Base-by-base conservation (phyloP, 1,140 invertebrate species). In the Leptinotarsa texana region DNA sequence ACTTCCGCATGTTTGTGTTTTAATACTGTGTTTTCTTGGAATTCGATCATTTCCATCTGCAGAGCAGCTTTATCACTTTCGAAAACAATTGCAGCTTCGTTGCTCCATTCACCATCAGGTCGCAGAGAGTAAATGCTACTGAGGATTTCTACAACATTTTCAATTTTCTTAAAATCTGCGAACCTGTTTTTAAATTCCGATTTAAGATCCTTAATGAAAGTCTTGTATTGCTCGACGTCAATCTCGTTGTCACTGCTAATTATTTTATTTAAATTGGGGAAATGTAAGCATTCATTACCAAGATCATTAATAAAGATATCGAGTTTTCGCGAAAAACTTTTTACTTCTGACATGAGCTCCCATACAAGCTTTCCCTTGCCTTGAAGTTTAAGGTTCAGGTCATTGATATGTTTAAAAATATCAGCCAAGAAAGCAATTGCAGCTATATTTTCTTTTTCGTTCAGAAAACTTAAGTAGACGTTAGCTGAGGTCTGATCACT, bases 211-310 rank as follows among this genome's bases (percentile, higher is more conserved):
- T 4, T 62, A 62, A 62, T 62, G 13, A 62, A 62, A 4, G 13
- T 62, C 57, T 62, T 62, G 57, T 61, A 61, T 61, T 61, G 57
- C 15, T 18, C 57, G 57, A 61, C 57, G 57, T 27, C 24, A 27
- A 27, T 27, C 24, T 27, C 24, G 24, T 27, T 27, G 63, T 66
- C 22, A 66, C 22, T 66, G 63, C 63, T 66, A 22, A 66, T 66
- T 66, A 66, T 66, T 66, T 66, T 66, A 66, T 66, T 66, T 24
- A 24, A 66, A 66, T 66, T 66, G n/a, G 63, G 63, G 63, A 66
- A 66, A 13, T 66, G 63, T 66, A 66, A 66, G 63, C 63, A 66
- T 24, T 66, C 63, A 66, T 66, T 66, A 24, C 22, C 63, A n/a
- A 66, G 63, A 66, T 66, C 21, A 66, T 66, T 66, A 66, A 66